These are phyloP conservation scores for Protula sp. DNA, from an alignment of 2,888 invertebrate species.

Conservation along the genomic window DNA sequence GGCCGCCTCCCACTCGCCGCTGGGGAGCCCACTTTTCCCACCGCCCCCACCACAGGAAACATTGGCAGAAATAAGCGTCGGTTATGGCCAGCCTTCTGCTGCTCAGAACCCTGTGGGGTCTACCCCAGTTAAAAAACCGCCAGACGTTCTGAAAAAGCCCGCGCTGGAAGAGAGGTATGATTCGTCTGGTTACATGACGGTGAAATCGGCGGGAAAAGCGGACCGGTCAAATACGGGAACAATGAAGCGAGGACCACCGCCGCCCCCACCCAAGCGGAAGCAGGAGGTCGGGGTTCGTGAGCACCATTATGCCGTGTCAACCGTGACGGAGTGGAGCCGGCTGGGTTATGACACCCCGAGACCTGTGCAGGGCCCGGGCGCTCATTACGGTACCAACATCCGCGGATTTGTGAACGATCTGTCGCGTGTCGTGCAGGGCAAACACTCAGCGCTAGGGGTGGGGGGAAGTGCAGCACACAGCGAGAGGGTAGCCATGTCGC, in stretches of 20 bases:
- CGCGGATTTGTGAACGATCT: background rate
- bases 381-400: background rate
- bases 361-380: background rate
- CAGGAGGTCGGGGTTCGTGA: background rate
- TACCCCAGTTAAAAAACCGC: too few relatives aligned
- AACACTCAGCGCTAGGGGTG: too few relatives aligned
- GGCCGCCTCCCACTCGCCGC: background rate
- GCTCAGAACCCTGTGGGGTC: too few relatives aligned
- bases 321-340: too few relatives aligned
- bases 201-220: too few relatives aligned
- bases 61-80: background rate
- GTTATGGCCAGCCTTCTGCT: too few relatives aligned
- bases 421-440: background rate
- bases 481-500: background rate
- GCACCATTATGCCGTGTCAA: background rate
- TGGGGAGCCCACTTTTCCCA: background rate
- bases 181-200: background rate
- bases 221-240: background rate
- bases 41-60: background rate
- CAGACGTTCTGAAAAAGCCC: background rate
- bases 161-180: background rate
- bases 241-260: background rate
- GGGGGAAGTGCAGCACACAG: background rate
- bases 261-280: background rate
- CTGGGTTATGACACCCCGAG: too few relatives aligned